Evolutionary conservation across 2,797 vertebrate species (phyloP).

Genomic region (Brachyalestes nurse): DNA sequence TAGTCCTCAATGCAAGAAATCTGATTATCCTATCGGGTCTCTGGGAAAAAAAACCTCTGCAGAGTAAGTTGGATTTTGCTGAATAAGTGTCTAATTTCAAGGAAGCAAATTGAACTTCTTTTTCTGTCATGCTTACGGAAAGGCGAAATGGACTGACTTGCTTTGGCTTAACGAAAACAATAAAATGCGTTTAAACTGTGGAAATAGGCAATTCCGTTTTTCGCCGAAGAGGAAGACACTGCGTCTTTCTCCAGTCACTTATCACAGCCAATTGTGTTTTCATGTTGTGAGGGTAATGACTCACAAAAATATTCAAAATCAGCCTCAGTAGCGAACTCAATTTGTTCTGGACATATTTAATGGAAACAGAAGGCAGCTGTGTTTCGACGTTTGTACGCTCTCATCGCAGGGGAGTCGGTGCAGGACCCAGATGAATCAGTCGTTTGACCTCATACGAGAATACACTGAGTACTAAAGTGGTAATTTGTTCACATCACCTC

Average conservation of each 20-base stretch:
- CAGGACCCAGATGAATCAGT: slow-evolving; percentile 8
- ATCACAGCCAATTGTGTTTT: slow-evolving; percentile 7
- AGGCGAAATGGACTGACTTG: slow-evolving; percentile 24
- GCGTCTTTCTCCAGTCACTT: background rate
- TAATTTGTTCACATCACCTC: slow-evolving; percentile 16
- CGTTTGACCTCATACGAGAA: background rate
- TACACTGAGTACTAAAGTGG: background rate
- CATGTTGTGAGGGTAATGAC: slow-evolving; percentile 2
- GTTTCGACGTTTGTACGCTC: background rate
- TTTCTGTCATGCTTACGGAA: slow-evolving; percentile 31
- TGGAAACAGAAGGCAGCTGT: slow-evolving; percentile 1
- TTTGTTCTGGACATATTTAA: slow-evolving; percentile 14
- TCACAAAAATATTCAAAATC: slow-evolving; percentile 31
- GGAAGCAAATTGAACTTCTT: slow-evolving; percentile 31
- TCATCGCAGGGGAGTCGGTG: background rate
- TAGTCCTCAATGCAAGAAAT: slow-evolving; percentile 32
- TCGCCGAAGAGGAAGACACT: background rate
- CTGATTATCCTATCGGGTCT: slow-evolving; percentile 38
- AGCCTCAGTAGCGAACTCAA: background rate
- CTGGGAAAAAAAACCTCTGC: background rate
- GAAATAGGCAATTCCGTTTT: slow-evolving; percentile 42
- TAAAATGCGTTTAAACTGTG: slow-evolving; percentile 19
- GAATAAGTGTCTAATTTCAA: slow-evolving; percentile 35
- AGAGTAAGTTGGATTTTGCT: slow-evolving; percentile 10
- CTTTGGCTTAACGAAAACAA: slow-evolving; percentile 31